Evolutionary conservation across 2,888 invertebrate species (phyloP), one percentile per base, ranked within the genome.

Genomic region (Meganola albula): DNA sequence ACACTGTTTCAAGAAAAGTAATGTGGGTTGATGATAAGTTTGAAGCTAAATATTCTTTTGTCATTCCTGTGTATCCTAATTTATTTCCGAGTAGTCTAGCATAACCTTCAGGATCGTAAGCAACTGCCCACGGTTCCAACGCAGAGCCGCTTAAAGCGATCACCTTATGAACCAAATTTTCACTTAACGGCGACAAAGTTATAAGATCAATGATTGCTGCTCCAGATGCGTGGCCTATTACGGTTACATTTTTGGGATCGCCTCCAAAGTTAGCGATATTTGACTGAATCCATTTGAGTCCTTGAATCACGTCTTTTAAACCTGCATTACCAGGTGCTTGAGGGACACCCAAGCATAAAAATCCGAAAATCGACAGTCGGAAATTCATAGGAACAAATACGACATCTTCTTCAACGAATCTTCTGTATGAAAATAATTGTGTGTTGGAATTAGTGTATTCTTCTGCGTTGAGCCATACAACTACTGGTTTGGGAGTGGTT

Each of bases 261-360:
- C 93, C 65, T 10, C 63, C 61, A 12, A 66, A 66, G 7, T 47
- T 48, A 3, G 36, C 56, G 10, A 66, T 61, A 61, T 96, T 93
- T 30, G 90, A 84, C 48, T 89, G 87, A 1, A 93, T 85, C 94
- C 94, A 93, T 42, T 87, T 68, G 31, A 97, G 74, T 1, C 93
- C 95, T 75, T 93, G 87, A 40, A 92, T 88, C 43, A 97, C 93
- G 65, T 97, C 97, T 64, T 92, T 90, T 12, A 97, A 71, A 0
- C 96, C 97, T 45, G 93, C 91, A 65, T 97, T 97, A 0, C 97
- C 96, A 0, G 93, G 90, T 1, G 90, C 89, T 48, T 88, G 88
- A 4, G 68, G 46, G 1, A 82, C 85, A 8, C 88, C 88, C 30
- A 90, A 64, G 37, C 89, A 89, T 12, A 92, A 84, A 69, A 92